Base-by-base conservation (phyloP, 2,113 vertebrate species). In the Hippocampus mohnikei region DNA sequence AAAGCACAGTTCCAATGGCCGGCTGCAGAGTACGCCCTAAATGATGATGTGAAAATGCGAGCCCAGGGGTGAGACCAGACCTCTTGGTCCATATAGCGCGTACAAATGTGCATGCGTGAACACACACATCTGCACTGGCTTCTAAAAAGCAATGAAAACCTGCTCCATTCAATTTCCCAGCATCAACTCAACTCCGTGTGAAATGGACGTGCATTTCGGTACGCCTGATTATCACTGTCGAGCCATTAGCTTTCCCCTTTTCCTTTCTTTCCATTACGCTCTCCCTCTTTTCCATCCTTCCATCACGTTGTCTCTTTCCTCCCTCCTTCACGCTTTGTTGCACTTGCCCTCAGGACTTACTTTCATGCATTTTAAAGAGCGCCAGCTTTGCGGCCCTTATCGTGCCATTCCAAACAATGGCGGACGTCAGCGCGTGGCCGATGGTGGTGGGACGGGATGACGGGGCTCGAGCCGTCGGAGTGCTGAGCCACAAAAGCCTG, bases 251-350 rank as follows among this genome's bases (percentile, higher is more conserved):
- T 74, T 69, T 72, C 41, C 77, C 71, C 61, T 65, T 60, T 71
- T 64, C 65, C 37, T 33, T 67, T 67, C 55, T 60, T 55, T 37
- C 67, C 3, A 3, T 59, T 25, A 4, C 13, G 23, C 42, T 37
- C 9, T 33, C 12, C 44, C 18, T 12, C 6, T 58, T 70, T 69
- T 67, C 80, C 21, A 69, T 74, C 78, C 70, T 66, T 72, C 65
- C 46, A 48, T 81, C 71, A 71, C 56, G 74, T 78, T 66, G 42
- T 80, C 75, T 83, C 80, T 65, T 75, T 75, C 78, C 72, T 81
- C 79, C 85, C 84, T 87, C 86, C 88, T 92, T 92, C 89, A 90
- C 81, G 81, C 88, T 85, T 85, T 80, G 69, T 65, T 79, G 83
- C 80, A 83, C 84, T 82, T 79, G 73, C 83, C 89, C 83, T 77